Conservation (phyloP, 1,140 invertebrate species). For the Calosoma granatense region DNA sequence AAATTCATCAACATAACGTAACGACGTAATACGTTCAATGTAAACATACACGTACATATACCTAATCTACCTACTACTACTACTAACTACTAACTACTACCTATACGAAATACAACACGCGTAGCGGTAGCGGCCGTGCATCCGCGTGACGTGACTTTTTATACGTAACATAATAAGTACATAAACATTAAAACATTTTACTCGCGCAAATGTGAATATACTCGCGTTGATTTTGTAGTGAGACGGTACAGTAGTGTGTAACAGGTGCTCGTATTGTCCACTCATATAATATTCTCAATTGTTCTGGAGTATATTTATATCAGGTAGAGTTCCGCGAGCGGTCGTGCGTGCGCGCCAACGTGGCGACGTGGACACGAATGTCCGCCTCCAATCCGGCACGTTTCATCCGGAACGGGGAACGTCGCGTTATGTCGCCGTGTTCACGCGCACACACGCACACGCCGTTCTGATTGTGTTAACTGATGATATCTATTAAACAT, state of each 20-base stretch:
- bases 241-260: neutral
- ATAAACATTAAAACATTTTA: neutral
- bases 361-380: neutral
- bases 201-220: conserved; percentile 7
- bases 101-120: too few species aligned
- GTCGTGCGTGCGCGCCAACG: neutral
- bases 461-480: conserved; percentile 6
- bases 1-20: neutral
- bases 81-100: too few species aligned
- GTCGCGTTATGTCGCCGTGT: too few species aligned
- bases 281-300: conserved; percentile 8
- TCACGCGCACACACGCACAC: neutral
- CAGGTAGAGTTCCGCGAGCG: neutral
- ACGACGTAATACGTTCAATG: too few species aligned
- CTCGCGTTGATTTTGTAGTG: conserved; percentile 5
- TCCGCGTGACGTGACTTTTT: neutral
- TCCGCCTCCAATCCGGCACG: neutral
- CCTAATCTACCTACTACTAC: too few species aligned
- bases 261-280: neutral
- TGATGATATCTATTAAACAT: conserved; percentile 8
- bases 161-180: conserved; percentile 4
- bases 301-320: conserved; percentile 6
- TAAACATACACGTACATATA: neutral
- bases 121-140: neutral
- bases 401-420: too few species aligned